Conservation (phyloP, 2,797 vertebrate genomes). For the Phrynocephalus forsythii region DNA sequence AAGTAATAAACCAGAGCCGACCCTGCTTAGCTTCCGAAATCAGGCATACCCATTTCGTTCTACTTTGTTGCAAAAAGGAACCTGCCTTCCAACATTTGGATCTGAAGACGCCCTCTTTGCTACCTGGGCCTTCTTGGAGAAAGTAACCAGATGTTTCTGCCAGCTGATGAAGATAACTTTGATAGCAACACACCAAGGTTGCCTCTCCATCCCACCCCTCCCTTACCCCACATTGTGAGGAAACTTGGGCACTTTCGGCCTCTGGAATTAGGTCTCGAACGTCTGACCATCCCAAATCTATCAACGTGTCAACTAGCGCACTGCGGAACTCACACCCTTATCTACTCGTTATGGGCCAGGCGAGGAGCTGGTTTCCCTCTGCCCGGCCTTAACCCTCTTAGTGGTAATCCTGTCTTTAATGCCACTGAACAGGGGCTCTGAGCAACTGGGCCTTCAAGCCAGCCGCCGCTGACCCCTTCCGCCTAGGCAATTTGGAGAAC, state of each 20-base stretch:
- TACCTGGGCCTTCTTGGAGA: not conserved
- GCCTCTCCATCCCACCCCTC: not conserved
- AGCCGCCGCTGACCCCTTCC: constrained; percentile 59
- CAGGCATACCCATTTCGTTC: no score
- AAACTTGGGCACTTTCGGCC: constrained; percentile 34
- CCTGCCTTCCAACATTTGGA: not conserved
- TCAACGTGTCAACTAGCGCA: constrained; percentile 26
- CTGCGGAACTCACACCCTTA: constrained; percentile 62
- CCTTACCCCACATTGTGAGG: not conserved
- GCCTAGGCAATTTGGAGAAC: constrained; percentile 62
- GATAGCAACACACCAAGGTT: not conserved
- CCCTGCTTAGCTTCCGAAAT: no score
- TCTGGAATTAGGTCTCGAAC: constrained; percentile 62
- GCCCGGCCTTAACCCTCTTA: constrained; percentile 72
- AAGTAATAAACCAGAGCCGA: no score
- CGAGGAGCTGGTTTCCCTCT: constrained; percentile 65
- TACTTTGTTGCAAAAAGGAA: no score
- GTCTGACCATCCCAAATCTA: constrained; percentile 47
- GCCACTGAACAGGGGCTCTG: constrained; percentile 69
- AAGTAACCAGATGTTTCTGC: not conserved
- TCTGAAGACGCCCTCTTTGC: not conserved
- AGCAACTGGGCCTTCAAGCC: constrained; percentile 61
- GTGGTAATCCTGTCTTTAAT: constrained; percentile 71
- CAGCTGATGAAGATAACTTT: not conserved
- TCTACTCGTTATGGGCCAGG: constrained; percentile 60